Evolutionary conservation across 1,140 invertebrate genomes (phyloP).

Genomic region (Drosophila aff.): DNA sequence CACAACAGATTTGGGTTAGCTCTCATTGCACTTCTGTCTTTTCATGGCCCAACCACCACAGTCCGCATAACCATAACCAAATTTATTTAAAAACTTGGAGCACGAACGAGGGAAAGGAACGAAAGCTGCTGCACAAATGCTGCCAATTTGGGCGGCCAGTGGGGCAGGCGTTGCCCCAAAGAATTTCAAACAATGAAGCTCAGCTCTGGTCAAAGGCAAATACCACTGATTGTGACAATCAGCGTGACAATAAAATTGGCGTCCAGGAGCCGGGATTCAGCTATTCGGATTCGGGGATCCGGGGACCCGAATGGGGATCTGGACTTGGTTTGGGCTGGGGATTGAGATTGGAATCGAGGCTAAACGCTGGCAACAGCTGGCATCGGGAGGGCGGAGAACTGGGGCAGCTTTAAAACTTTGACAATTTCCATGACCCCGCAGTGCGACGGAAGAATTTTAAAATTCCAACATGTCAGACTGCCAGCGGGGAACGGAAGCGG

Average conservation of each 20-base stretch:
- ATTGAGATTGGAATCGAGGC: constrained; percentile 28
- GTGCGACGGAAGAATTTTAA: constrained; percentile 76
- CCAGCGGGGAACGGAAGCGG: constrained; percentile 1
- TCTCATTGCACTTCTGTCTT: constrained; percentile 30
- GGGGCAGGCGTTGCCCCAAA: constrained; percentile 18
- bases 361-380: constrained; percentile 71
- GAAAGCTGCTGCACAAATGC: constrained; percentile 58
- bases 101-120: background rate
- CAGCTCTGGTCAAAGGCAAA: constrained; percentile 74
- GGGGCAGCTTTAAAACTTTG: constrained; percentile 73
- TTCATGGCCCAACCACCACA: background rate
- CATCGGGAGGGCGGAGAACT: constrained; percentile 14
- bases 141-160: constrained; percentile 43
- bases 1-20: constrained; percentile 30
- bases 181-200: constrained; percentile 67
- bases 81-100: constrained; percentile 72
- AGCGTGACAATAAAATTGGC: constrained; percentile 77
- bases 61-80: constrained; percentile 57
- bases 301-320: constrained; percentile 21
- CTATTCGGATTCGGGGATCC: constrained; percentile 9
- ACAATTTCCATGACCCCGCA: constrained; percentile 73
- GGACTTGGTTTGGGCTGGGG: constrained; percentile 11
- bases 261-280: constrained; percentile 32
- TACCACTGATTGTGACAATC: constrained; percentile 82
- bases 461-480: constrained; percentile 69